Conservation (phyloP, 2,888 invertebrate genomes). For the Limnephilus lunatus region DNA sequence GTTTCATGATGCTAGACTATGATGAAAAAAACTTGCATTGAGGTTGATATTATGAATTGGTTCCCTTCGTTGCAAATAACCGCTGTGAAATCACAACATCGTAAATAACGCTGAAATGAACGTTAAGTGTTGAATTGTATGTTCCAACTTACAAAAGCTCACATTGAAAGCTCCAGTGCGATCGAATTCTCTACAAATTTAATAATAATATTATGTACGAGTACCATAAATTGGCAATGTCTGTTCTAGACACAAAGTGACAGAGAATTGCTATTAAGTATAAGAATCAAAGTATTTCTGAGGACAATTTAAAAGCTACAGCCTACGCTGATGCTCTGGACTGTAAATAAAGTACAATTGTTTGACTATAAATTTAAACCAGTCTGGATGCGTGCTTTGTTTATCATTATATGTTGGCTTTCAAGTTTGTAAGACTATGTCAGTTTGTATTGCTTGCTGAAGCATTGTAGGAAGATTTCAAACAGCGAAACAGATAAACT, state of each 20-base stretch:
- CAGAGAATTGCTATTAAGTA: slow-evolving; percentile 12
- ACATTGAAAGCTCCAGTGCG: not conserved
- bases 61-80: not conserved
- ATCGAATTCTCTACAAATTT: slow-evolving; percentile 34
- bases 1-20: not conserved
- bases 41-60: not conserved
- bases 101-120: slow-evolving; percentile 42
- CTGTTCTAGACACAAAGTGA: slow-evolving; percentile 49
- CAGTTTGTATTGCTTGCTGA: not conserved
- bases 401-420: not conserved
- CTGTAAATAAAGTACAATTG: slow-evolving; percentile 22
- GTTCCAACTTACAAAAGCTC: slow-evolving; percentile 42
- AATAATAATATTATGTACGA: slow-evolving; percentile 8
- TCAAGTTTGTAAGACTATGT: not conserved
- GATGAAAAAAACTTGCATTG: not conserved
- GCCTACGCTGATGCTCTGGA: slow-evolving; percentile 11
- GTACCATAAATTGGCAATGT: slow-evolving; percentile 16
- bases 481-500: not conserved
- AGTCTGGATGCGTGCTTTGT: not conserved
- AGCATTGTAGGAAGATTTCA: not conserved
- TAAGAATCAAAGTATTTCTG: not conserved
- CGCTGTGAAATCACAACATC: slow-evolving; percentile 21
- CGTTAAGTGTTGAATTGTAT: slow-evolving; percentile 44
- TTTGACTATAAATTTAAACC: slow-evolving; percentile 5
- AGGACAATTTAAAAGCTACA: slow-evolving; percentile 11